phyloP scores from a whole-genome alignment of 1,140 invertebrate genomes.

The Periplaneta americana region DNA sequence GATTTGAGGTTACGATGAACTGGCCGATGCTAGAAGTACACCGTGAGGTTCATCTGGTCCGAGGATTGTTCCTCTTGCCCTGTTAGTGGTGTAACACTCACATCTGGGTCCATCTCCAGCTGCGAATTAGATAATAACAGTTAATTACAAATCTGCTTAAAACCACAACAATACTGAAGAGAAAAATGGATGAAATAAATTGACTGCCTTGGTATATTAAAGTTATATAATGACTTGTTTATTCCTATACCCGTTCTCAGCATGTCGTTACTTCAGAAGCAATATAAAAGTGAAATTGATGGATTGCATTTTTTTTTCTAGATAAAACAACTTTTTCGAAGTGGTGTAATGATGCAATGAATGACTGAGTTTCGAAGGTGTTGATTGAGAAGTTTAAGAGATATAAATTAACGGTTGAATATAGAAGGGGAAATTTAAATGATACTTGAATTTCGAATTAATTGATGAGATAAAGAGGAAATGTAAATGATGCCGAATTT shows the following conservation, averaged over 20 bases:
- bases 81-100: conserved; percentile 43
- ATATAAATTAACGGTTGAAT: too few species aligned
- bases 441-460: too few species aligned
- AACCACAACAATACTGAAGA: neutral
- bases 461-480: too few species aligned
- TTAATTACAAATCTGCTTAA: neutral
- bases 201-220: neutral
- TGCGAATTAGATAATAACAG: conserved; percentile 27
- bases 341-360: neutral
- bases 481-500: too few species aligned
- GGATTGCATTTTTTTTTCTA: neutral
- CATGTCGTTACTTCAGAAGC: neutral
- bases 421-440: too few species aligned
- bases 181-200: neutral
- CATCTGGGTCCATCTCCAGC: conserved; percentile 48
- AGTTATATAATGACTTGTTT: neutral
- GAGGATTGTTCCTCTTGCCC: conserved; percentile 31
- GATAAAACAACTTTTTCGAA: neutral
- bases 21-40: conserved; percentile 44
- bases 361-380: too few species aligned
- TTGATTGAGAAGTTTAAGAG: too few species aligned
- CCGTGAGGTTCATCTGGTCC: conserved; percentile 49
- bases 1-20: neutral
- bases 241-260: neutral
- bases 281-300: neutral